These are phyloP conservation scores for Chrysocyon brachyurus DNA, from an alignment of 2,797 vertebrate species.

Conservation along the genomic window DNA sequence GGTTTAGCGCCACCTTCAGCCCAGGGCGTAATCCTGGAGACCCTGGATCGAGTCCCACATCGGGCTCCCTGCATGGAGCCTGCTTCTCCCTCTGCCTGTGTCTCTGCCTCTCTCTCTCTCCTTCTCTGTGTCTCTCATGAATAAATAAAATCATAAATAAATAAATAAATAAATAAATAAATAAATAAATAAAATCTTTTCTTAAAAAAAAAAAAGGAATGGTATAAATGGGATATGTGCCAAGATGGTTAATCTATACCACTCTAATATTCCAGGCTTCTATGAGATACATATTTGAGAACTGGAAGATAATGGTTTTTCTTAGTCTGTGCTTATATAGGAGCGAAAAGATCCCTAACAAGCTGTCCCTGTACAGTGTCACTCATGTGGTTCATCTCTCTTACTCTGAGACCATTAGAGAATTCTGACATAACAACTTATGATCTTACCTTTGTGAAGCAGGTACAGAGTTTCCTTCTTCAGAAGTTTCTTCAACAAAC, in stretches of 20 bases:
- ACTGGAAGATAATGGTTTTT: constrained; percentile 27
- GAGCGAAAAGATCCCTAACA: background rate
- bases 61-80: too few relatives aligned
- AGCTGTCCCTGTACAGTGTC: background rate
- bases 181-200: too few relatives aligned
- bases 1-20: too few relatives aligned
- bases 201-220: background rate
- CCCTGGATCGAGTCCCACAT: too few relatives aligned
- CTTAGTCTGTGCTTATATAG: background rate
- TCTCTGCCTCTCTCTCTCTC: too few relatives aligned
- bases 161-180: too few relatives aligned
- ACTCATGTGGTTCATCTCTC: background rate
- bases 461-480: constrained; percentile 85
- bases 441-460: constrained; percentile 87
- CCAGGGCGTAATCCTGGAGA: too few relatives aligned
- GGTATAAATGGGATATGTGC: background rate
- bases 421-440: constrained; percentile 1
- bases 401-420: background rate
- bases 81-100: too few relatives aligned
- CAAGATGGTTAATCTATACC: background rate
- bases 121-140: too few relatives aligned
- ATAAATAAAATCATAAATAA: too few relatives aligned
- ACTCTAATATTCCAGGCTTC: constrained; percentile 21
- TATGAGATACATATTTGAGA: constrained; percentile 35
- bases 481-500: constrained; percentile 84